Base-by-base conservation (phyloP, 2,113 vertebrate species). In the Pogona vitticeps region DNA sequence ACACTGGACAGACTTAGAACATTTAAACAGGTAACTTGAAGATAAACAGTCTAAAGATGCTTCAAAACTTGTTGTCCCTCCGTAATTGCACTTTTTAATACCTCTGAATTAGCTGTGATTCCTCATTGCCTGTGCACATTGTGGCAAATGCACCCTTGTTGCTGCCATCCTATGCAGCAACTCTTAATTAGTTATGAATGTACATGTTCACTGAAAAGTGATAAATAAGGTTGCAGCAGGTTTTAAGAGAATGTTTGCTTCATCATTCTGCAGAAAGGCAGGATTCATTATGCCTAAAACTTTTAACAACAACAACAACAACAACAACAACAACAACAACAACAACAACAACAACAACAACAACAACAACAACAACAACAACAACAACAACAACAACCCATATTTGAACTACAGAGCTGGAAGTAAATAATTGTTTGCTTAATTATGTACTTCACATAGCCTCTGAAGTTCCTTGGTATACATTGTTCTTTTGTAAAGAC, bases 1-100 rank as follows among this genome's bases (percentile, higher is more conserved):
- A 99, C 98, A 7, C 95, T 99, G 94, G 98, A 99, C 90, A 95
- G 98, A 92, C 98, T 99, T 38, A 97, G 98, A 88, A 98, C 96
- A 76, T 98, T 98, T 95, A 98, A 98, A 93, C 98, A 99, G 98
- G 98, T 99, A 92, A 92, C 58, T 80, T 42, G 84, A 83, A 5
- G 87, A 31, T 75, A 42, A 28, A 70, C n/a, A 70, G 36, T 70
- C 8, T n/a, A 31, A 38, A n/a, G 59, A 33, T 65, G 59, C 40
- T 61, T 77, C 20, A 33, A 52, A 76, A 52, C n/a, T 58, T 21
- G 14, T 18, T 63, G 31, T 31, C 6, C 21, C 52, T 21, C 42
- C 56, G 36, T 42, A 83, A 75, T 12, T 40, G 15, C 28, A 72
- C 52, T 12, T 42, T 68, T 76, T 63, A 15, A 63, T 21, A 58